Base-by-base conservation (phyloP, 2,888 invertebrate species). In the Brenthis ino region DNA sequence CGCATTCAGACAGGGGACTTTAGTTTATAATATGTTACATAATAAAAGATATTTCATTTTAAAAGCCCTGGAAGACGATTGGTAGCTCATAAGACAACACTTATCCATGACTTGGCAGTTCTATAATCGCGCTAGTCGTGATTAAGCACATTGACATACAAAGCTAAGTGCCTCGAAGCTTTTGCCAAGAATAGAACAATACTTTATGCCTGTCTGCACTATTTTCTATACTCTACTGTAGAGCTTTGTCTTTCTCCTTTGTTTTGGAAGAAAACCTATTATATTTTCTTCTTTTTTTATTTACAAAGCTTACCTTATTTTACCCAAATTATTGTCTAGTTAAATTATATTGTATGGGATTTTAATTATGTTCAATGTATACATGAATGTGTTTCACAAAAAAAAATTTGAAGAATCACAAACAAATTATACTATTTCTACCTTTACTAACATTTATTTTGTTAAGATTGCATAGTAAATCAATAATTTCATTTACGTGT, bases 141-240 rank as follows among this genome's bases (percentile, higher is more conserved):
- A 66, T 54, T 58, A 66, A 66, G 66, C 66, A 66, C 66, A 60
- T 66, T 66, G 63, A 63, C 63, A 63, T 37, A 63, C 63, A 63
- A 63, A 63, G 63, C 63, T 53, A 63, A 63, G 63, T 63, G 63
- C 16, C 53, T 53, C 13, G 63, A 11, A 60, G 28, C 50, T 43
- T 63, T 8, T 53, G 63, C 51, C 53, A 53, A 63, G 63, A 63
- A 53, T 51, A 51, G 51, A 51, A 14, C 37, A 43, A 43, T 53
- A 63, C 63, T 63, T 63, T 63, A 63, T 53, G 63, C 37, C 53
- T 53, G 50, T 63, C 53, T 63, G 61, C 61, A 53, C 37, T 63
- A 63, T 16, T 53, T 61, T 53, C 37, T 51, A 61, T 37, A 50
- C 13, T 37, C 13, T 51, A 37, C 20, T 60, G n/a, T 20, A 53